Percentiles rank a stretch among this genome's conserved stretches.
phyloP scores from a whole-genome alignment of 2,888 invertebrate species.

The Liopterus haemorrhoidalis region DNA sequence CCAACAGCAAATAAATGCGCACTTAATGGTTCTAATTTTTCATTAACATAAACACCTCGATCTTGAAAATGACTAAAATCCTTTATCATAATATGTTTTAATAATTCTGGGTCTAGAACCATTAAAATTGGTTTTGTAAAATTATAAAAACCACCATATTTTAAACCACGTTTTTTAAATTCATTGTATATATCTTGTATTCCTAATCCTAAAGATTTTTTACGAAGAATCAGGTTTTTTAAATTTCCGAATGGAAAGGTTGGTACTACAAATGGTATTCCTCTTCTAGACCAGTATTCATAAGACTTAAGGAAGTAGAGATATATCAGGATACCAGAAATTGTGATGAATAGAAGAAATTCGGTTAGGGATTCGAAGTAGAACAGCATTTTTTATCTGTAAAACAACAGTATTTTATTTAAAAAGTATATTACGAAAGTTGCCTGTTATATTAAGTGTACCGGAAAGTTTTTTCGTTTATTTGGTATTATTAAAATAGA shows the following conservation, averaged over 20 bases:
- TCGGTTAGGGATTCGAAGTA: too few relatives aligned
- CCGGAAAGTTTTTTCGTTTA: too few relatives aligned
- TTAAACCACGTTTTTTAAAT: too few relatives aligned
- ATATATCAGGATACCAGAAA: too few relatives aligned
- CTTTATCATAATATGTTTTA: constrained; percentile 34
- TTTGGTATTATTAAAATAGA: too few relatives aligned
- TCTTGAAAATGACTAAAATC: constrained; percentile 37
- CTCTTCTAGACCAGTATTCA: constrained; percentile 35
- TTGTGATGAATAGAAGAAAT: too few relatives aligned
- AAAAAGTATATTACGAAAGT: too few relatives aligned
- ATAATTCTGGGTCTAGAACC: constrained; percentile 34
- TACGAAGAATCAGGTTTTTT: too few relatives aligned
- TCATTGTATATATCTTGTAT: constrained; percentile 30
- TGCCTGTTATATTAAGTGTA: too few relatives aligned
- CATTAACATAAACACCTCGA: constrained; percentile 33
- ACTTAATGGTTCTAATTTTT: constrained; percentile 33
- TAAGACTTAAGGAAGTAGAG: too few relatives aligned
- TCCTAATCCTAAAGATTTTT: constrained; percentile 27
- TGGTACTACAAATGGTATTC: constrained; percentile 32
- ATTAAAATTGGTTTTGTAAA: constrained; percentile 33
- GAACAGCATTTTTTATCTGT: too few relatives aligned
- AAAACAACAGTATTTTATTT: too few relatives aligned
- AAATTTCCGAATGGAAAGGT: constrained; percentile 35
- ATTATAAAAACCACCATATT: constrained; percentile 31
- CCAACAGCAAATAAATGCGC: constrained; percentile 33